Evolutionary conservation across 2,113 vertebrate species (phyloP).

Genomic region (Hippocampus abdominalis): DNA sequence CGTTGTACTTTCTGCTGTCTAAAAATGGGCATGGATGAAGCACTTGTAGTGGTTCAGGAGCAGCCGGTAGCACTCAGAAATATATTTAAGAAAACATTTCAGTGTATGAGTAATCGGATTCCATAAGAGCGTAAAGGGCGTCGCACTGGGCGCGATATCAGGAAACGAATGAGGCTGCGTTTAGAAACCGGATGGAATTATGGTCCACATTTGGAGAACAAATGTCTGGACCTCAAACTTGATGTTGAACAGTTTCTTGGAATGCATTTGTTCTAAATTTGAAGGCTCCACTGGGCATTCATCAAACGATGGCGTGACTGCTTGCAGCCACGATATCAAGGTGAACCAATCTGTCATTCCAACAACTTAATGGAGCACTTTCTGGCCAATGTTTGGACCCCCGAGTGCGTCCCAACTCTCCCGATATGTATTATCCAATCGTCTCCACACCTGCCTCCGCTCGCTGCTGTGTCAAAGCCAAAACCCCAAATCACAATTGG

Average conservation of each 20-base stretch:
- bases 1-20: too few relatives aligned
- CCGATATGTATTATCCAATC: neutral
- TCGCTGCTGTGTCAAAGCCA: conserved; percentile 6
- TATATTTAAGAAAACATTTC: too few relatives aligned
- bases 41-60: too few relatives aligned
- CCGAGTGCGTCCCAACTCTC: neutral
- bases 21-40: too few relatives aligned
- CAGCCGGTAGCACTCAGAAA: too few relatives aligned
- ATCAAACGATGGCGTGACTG: neutral
- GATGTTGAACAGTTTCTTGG: neutral
- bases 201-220: neutral
- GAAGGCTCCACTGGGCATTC: neutral
- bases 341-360: conserved; percentile 21
- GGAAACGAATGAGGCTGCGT: too few relatives aligned
- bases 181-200: neutral
- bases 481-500: conserved; percentile 33
- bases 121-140: too few relatives aligned
- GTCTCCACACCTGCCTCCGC: conserved; percentile 4
- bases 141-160: too few relatives aligned
- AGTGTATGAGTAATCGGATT: too few relatives aligned
- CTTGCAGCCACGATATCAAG: neutral
- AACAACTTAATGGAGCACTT: conserved; percentile 32
- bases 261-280: neutral
- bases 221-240: neutral
- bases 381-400: neutral